These are phyloP conservation scores for Streptopelia turtur DNA, from an alignment of 2,797 vertebrate genomes.

Conservation along the genomic window DNA sequence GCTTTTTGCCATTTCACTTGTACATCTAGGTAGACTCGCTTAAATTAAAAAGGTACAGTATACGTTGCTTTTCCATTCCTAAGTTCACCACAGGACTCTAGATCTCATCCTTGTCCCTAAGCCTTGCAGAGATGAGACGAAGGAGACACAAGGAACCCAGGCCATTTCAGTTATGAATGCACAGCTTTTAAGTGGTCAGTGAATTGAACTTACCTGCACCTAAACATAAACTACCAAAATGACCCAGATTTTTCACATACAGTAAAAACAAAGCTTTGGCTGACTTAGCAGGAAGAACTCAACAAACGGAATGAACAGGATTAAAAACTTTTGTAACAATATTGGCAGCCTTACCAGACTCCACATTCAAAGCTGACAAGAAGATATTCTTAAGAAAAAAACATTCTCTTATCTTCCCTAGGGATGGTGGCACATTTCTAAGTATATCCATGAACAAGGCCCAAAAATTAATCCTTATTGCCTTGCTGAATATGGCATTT, in stretches of 20 bases:
- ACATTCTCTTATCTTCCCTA: not conserved
- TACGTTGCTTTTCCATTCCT: not conserved
- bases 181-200: not conserved
- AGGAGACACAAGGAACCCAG: not conserved
- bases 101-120: not conserved
- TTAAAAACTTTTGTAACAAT: not conserved
- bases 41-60: not conserved
- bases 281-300: not conserved
- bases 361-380: not conserved
- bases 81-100: not conserved
- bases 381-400: not conserved
- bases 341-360: not conserved
- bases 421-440: not conserved
- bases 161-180: not conserved
- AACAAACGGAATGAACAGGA: not conserved
- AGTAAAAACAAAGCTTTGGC: not conserved
- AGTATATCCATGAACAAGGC: not conserved
- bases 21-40: not conserved
- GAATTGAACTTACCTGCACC: not conserved
- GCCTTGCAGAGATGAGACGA: not conserved
- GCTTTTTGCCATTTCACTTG: not conserved
- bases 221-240: not conserved
- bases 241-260: not conserved
- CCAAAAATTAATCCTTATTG: not conserved
- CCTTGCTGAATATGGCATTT: not conserved